Evolutionary conservation across 2,113 vertebrate genomes (phyloP).

Genomic region (Varanus salvator): DNA sequence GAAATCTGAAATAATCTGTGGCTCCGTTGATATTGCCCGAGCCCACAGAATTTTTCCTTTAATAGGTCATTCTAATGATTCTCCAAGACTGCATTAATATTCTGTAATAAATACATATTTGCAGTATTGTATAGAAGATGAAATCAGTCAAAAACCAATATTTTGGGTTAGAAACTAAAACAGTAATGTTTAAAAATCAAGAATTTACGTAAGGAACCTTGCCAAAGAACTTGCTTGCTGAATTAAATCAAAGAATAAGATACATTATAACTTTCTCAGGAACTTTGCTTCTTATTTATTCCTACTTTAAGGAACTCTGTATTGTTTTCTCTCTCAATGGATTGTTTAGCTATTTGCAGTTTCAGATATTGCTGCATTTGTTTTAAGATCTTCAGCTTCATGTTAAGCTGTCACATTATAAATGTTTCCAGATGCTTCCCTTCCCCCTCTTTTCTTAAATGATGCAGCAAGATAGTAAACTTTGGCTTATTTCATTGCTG

Average conservation of each 20-base stretch:
- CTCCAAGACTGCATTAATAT: neutral
- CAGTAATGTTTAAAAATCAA: constrained; percentile 18
- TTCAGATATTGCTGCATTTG: constrained; percentile 52
- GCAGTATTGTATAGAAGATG: constrained; percentile 15
- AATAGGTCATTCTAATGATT: constrained; percentile 18
- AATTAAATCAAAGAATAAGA: neutral
- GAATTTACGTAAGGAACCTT: neutral
- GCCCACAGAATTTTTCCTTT: neutral
- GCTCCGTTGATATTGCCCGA: too few species aligned
- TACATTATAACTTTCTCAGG: constrained; percentile 14
- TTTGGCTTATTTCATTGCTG: neutral
- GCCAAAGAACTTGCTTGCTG: neutral
- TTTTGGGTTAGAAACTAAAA: constrained; percentile 9
- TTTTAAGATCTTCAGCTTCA: constrained; percentile 47
- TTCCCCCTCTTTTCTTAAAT: constrained; percentile 56
- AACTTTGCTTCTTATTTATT: constrained; percentile 42
- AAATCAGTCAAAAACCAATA: constrained; percentile 25
- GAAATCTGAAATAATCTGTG: too few species aligned
- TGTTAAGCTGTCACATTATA: constrained; percentile 42
- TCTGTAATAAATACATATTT: neutral
- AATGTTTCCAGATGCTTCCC: constrained; percentile 67
- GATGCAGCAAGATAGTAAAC: constrained; percentile 52
- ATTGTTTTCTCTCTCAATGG: constrained; percentile 44
- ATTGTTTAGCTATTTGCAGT: constrained; percentile 56
- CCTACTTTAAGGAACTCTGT: constrained; percentile 18